Evolutionary conservation across 2,113 vertebrate species (phyloP), one percentile per base, ranked within the genome.

Genomic region (Ascaphus truei): DNA sequence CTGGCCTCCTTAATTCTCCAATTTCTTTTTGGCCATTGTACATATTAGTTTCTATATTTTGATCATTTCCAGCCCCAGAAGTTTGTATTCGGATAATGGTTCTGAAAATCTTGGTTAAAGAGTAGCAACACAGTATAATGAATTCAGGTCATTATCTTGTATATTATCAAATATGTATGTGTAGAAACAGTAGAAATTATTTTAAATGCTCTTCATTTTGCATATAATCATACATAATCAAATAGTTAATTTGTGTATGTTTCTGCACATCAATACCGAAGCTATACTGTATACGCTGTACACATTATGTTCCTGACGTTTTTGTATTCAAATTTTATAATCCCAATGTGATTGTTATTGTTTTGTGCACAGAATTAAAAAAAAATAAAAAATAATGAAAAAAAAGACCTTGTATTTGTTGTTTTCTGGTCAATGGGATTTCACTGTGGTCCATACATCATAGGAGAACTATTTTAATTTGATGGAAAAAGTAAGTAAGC

Each of bases 391-490:
- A 9, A 39, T 45, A n/a, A n/a, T n/a, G n/a, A n/a, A n/a, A n/a
- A n/a, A n/a, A n/a, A n/a, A n/a, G n/a, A n/a, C n/a, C n/a, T n/a
- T n/a, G n/a, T n/a, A n/a, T n/a, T n/a, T n/a, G n/a, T n/a, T n/a
- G n/a, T n/a, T n/a, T n/a, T n/a, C 37, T 11, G 9, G 20, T 9
- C 11, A 10, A 48, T 20, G 22, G 11, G 12, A 13, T 47, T 43
- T 60, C 16, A 50, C n/a, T 23, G 12, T 47, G 43, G 20, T 34
- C 30, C 45, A 15, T 50, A 34, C 18, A 63, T 50, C 60, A 63
- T 16, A 15, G 20, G 29, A 63, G 15, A 64, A 53, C 47, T 52
- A 64, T 64, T 64, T 52, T 64, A 29, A 64, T 52, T 51, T 50
- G 61, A 52, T 36, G 30, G 22, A 64, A 64, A 52, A 51, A 51